A percentile compares a stretch with the other conserved stretches of the same genome.
phyloP scores from a whole-genome alignment of 2,888 invertebrate genomes.

The Scotopteryx bipunctaria region DNA sequence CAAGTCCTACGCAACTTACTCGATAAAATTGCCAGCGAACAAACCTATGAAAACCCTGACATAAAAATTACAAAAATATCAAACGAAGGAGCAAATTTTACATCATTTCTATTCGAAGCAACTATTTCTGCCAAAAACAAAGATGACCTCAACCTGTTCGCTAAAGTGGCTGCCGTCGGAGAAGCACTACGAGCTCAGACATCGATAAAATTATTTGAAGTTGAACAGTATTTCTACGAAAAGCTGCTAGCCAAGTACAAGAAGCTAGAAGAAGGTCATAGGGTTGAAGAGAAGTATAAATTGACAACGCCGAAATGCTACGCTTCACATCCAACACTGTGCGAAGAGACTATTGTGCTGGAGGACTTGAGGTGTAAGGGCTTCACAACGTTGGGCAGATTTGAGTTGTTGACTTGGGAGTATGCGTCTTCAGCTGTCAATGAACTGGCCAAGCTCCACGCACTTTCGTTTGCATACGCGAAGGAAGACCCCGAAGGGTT shows the following conservation, averaged over 20 bases:
- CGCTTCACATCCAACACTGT: neutral
- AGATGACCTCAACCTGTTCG: slow-evolving; percentile 25
- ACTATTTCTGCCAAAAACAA: slow-evolving; percentile 19
- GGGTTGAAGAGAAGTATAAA: slow-evolving; percentile 10
- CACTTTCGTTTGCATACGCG: slow-evolving; percentile 27
- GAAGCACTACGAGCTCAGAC: slow-evolving; percentile 12
- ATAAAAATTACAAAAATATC: slow-evolving; percentile 4
- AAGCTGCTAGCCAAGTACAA: slow-evolving; percentile 14
- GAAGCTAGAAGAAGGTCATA: slow-evolving; percentile 24
- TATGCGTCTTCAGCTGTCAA: slow-evolving; percentile 18
- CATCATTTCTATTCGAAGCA: slow-evolving; percentile 19
- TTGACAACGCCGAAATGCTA: slow-evolving; percentile 20
- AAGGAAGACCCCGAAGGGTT: slow-evolving; percentile 21
- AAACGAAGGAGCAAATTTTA: slow-evolving; percentile 26
- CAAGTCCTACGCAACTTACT: slow-evolving; percentile 19
- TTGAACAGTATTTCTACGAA: slow-evolving; percentile 22
- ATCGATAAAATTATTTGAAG: slow-evolving; percentile 11
- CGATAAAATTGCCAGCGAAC: slow-evolving; percentile 22
- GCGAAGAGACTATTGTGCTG: slow-evolving; percentile 26
- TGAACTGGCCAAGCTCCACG: slow-evolving; percentile 28
- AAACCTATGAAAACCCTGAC: slow-evolving; percentile 14
- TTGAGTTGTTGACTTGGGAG: slow-evolving; percentile 21
- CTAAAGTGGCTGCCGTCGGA: slow-evolving; percentile 25
- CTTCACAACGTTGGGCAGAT: slow-evolving; percentile 14
- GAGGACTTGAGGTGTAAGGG: slow-evolving; percentile 21